These are phyloP conservation scores for Pseudomyrmex cubaensis DNA, from an alignment of 1,140 invertebrate genomes.

Conservation along the genomic window DNA sequence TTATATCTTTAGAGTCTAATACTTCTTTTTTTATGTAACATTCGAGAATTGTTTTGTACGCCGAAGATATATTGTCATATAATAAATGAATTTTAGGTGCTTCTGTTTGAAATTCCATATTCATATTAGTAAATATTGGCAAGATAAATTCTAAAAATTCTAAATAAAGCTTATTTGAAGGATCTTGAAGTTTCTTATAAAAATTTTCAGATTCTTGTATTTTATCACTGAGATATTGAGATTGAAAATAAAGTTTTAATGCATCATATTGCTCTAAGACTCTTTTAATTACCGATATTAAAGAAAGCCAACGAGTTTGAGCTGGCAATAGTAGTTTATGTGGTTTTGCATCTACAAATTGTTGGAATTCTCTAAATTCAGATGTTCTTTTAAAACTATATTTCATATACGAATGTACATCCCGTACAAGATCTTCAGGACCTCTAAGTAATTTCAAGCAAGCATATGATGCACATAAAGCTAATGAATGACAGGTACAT, in stretches of 20 bases:
- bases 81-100: constrained; percentile 59
- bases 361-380: constrained; percentile 49
- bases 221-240: constrained; percentile 47
- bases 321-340: constrained; percentile 57
- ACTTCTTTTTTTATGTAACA: constrained; percentile 63
- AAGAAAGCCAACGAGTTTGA: constrained; percentile 61
- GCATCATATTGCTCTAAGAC: constrained; percentile 57
- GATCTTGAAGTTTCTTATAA: constrained; percentile 12
- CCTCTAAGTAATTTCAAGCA: constrained; percentile 75
- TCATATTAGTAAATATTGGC: constrained; percentile 26
- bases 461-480: constrained; percentile 78
- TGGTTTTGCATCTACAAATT: constrained; percentile 55
- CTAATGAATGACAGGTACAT: constrained; percentile 75
- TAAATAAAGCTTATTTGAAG: constrained; percentile 20
- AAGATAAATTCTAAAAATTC: constrained; percentile 10
- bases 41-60: constrained; percentile 58
- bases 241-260: constrained; percentile 59
- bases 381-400: constrained; percentile 49
- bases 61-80: constrained; percentile 39
- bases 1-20: constrained; percentile 27
- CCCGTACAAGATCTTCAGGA: constrained; percentile 59
- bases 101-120: constrained; percentile 56
- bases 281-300: constrained; percentile 42
- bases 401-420: constrained; percentile 42
- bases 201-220: constrained; percentile 33